Percentiles rank a stretch among this genome's conserved stretches.
Evolutionary conservation across 1,140 invertebrate species (phyloP).

Genomic region (Procambarus virginalis): DNA sequence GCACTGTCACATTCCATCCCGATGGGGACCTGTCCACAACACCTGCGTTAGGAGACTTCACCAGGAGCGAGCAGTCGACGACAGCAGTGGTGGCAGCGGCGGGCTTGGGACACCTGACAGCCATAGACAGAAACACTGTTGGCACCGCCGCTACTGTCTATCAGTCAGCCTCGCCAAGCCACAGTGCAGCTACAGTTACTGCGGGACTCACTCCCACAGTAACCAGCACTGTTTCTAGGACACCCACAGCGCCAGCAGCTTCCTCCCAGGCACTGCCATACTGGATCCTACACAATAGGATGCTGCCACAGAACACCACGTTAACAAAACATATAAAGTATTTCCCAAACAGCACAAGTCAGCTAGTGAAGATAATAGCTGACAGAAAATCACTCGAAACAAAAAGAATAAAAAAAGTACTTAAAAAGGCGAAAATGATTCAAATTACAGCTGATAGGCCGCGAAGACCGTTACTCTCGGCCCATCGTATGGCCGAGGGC

Average conservation of each 20-base stretch:
- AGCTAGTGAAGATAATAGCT: too few relatives aligned
- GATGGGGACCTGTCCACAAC: too few relatives aligned
- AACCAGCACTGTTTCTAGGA: not conserved
- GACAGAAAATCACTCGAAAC: too few relatives aligned
- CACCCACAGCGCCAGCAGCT: not conserved
- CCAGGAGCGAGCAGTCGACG: not conserved
- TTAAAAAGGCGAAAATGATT: not conserved
- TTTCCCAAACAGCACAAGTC: too few relatives aligned
- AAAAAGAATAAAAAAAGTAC: not conserved
- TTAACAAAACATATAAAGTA: too few relatives aligned
- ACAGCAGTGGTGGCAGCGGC: not conserved
- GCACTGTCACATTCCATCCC: too few relatives aligned
- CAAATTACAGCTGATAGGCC: not conserved
- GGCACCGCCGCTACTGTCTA: too few relatives aligned
- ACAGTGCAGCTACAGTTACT: not conserved
- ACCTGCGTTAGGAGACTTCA: not conserved
- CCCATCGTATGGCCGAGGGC: not conserved
- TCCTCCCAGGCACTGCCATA: not conserved
- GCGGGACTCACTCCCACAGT: too few relatives aligned
- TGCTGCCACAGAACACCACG: not conserved
- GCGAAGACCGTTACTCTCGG: not conserved
- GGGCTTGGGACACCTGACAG: not conserved
- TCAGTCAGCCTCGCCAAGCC: too few relatives aligned
- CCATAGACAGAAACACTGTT: not conserved
- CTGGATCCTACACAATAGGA: constrained; percentile 32